Base-by-base conservation (phyloP, 2,888 invertebrate species). In the Nymphalis c-album region DNA sequence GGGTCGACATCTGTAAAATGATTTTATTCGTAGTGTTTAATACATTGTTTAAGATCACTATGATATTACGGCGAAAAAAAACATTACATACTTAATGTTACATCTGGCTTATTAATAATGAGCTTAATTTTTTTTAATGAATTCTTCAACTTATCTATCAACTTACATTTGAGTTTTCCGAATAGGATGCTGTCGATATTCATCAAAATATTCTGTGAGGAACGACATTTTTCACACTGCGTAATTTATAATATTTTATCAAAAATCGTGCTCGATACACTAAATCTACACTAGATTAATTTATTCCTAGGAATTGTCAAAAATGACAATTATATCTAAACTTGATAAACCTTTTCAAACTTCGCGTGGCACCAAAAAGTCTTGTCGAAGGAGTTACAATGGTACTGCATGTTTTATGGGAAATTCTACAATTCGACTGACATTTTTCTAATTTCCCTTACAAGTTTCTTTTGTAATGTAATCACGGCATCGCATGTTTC, bases 131-230 rank as follows among this genome's bases (percentile, higher is more conserved):
- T 35, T 13, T 13, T 13, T 6, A 40, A 40, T 13, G 13, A 13
- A 40, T 40, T 40, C 10, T 40, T 51, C 5, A 51, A 16, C 16
- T 18, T 10, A 13, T 1, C 3, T 50, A 13, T 18, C 13, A 71
- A 87, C 91, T 90, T 79, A 92, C 91, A 87, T 85, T 77, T 80
- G 78, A 17, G 86, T 88, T 80, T 87, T 91, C 74, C 80, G 83
- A 64, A 91, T 90, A 3, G 90, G 88, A 77, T 87, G 88, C 51
- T 83, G 80, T 4, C 91, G 83, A 70, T 79, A 92, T 71, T 91
- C 90, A 73, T 92, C 91, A 73, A 90, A 91, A 79, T 91, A 91
- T 81, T 92, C 91, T n/a, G 91, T 91, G 75, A 91, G 72, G 68
- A 90, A 92, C 64, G 91, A 92, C 91, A 92, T 91, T 67, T 71